Evolutionary conservation across 1,140 invertebrate genomes (phyloP).

Genomic region (Leptinotarsa undecemlineata): DNA sequence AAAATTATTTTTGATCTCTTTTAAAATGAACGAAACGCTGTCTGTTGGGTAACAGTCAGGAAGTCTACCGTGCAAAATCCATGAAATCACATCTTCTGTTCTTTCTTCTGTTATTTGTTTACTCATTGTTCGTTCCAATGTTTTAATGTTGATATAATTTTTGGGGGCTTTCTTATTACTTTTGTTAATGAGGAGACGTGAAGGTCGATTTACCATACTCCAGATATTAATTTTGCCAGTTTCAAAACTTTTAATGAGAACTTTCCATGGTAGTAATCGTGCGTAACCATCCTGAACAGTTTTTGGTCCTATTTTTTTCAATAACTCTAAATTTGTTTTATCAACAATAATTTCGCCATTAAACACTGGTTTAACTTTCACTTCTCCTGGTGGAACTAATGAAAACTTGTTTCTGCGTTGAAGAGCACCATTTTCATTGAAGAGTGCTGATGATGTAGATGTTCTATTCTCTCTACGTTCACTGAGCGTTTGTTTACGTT

Average conservation of each 20-base stretch:
- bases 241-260: slow-evolving; percentile 37
- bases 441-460: slow-evolving; percentile 7
- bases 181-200: slow-evolving; percentile 35
- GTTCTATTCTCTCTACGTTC: slow-evolving; percentile 20
- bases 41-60: slow-evolving; percentile 30
- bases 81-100: slow-evolving; percentile 23
- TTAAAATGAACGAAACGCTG: slow-evolving; percentile 38
- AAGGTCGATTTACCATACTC: slow-evolving; percentile 32
- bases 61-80: slow-evolving; percentile 38
- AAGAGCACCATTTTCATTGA: background rate
- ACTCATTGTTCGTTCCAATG: background rate
- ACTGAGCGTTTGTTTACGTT: slow-evolving; percentile 37
- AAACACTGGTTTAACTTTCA: slow-evolving; percentile 34
- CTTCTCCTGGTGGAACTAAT: background rate
- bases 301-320: slow-evolving; percentile 34
- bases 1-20: slow-evolving; percentile 40
- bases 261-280: slow-evolving; percentile 42
- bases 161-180: slow-evolving; percentile 28
- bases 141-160: slow-evolving; percentile 32
- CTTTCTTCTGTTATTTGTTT: slow-evolving; percentile 17
- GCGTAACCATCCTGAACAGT: slow-evolving; percentile 31
- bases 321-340: slow-evolving; percentile 34
- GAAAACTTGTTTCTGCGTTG: slow-evolving; percentile 9
- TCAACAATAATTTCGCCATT: slow-evolving; percentile 42
- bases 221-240: slow-evolving; percentile 39